These are phyloP conservation scores for Coenonympha arcania DNA, from an alignment of 2,888 invertebrate genomes.

Conservation along the genomic window DNA sequence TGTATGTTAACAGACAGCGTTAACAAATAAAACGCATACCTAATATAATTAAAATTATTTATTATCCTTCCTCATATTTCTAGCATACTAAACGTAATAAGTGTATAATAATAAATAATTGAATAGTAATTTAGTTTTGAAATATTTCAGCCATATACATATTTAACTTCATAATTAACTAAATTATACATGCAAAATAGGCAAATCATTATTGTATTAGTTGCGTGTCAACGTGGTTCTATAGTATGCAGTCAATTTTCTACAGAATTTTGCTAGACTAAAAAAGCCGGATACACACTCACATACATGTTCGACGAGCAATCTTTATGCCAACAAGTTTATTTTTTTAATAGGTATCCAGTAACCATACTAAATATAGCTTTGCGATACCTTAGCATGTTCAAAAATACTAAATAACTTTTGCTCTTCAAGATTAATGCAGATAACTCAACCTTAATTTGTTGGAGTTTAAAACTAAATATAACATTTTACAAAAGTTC, in stretches of 20 bases:
- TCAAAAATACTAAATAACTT: too few species aligned
- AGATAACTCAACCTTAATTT: too few species aligned
- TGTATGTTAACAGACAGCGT: too few species aligned
- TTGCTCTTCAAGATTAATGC: too few species aligned
- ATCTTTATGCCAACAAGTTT: not conserved
- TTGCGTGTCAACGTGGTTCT: slow-evolving; percentile 53
- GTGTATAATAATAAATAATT: slow-evolving; percentile 76
- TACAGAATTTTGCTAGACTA: slow-evolving; percentile 36
- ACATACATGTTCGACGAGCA: not conserved
- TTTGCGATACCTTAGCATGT: too few species aligned
- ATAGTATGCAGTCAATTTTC: slow-evolving; percentile 45
- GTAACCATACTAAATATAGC: too few species aligned
- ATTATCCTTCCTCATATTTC: slow-evolving; percentile 76
- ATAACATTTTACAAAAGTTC: too few species aligned
- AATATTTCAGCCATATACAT: slow-evolving; percentile 71
- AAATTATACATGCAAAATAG: slow-evolving; percentile 66
- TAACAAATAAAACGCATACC: slow-evolving; percentile 53
- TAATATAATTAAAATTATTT: slow-evolving; percentile 77
- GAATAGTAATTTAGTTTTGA: slow-evolving; percentile 73
- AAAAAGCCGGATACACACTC: not conserved
- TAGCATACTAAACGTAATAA: slow-evolving; percentile 77
- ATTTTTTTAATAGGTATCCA: too few species aligned
- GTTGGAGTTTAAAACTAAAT: too few species aligned
- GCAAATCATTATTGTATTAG: slow-evolving; percentile 68
- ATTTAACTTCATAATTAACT: slow-evolving; percentile 60